Evolutionary conservation across 64 coral and sea anemone species (phyloP).

Genomic region (Pocillopora verrucosa): DNA sequence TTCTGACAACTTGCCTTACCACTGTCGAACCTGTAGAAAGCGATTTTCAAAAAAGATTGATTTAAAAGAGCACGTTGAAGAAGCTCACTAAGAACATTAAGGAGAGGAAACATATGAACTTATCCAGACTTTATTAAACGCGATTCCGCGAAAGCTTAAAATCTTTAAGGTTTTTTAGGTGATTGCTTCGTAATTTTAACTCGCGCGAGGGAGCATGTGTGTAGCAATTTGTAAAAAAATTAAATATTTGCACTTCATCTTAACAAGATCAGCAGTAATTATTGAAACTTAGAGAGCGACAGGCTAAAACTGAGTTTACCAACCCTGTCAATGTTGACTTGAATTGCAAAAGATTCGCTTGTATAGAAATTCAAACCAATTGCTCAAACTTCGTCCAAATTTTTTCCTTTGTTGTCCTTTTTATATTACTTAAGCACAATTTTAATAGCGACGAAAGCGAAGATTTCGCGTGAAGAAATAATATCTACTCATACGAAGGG

Average conservation of each 20-base stretch:
- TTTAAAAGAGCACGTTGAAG: constrained; percentile 53
- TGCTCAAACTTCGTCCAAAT: not conserved
- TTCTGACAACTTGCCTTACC: constrained; percentile 60
- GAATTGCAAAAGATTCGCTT: not conserved
- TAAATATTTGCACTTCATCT: constrained; percentile 31
- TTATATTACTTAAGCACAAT: not conserved
- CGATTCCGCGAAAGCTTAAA: not conserved
- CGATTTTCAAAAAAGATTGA: constrained; percentile 57
- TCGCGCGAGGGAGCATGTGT: not conserved
- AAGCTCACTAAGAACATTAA: not conserved
- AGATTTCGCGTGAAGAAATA: not conserved
- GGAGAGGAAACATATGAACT: not conserved
- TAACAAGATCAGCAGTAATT: constrained; percentile 23
- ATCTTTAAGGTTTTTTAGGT: not conserved
- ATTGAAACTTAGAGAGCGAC: constrained; percentile 2
- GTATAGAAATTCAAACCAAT: not conserved
- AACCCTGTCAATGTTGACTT: not conserved
- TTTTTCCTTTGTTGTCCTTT: not conserved
- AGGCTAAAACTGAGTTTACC: not conserved
- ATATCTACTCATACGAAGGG: not conserved
- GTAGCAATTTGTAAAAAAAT: not conserved
- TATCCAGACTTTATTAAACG: not conserved
- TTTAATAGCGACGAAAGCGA: constrained; percentile 1
- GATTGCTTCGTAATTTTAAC: not conserved
- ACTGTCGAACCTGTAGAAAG: constrained; percentile 53